Percentiles rank a stretch among this genome's conserved stretches.
These are phyloP conservation scores for Phoeniculus purpureus DNA, from an alignment of 2,797 vertebrate genomes.

Conservation along the genomic window DNA sequence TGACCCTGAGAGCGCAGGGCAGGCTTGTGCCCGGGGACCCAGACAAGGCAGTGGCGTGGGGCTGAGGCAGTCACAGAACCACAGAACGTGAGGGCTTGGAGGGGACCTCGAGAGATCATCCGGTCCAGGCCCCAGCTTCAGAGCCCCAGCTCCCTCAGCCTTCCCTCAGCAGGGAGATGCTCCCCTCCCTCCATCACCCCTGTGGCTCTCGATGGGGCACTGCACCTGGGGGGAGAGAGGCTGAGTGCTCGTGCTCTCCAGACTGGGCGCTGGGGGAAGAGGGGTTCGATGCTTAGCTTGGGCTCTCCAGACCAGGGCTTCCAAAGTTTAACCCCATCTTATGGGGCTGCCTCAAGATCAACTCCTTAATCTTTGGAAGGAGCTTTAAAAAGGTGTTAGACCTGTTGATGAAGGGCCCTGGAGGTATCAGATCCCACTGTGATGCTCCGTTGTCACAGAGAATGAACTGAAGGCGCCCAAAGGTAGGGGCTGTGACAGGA, in stretches of 20 bases:
- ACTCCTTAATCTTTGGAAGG: not conserved
- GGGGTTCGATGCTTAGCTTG: not conserved
- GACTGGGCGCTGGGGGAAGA: not conserved
- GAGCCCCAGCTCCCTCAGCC: too few species aligned
- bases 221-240: not conserved
- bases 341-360: not conserved
- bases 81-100: not conserved
- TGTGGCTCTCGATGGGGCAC: too few species aligned
- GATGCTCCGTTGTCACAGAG: not conserved
- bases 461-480: constrained; percentile 32
- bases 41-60: not conserved
- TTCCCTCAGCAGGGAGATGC: too few species aligned
- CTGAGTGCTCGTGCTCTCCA: fast-evolving
- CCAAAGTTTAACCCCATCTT: not conserved
- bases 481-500: not conserved
- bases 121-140: too few species aligned
- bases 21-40: fast-evolving
- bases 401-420: not conserved
- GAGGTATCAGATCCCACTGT: not conserved
- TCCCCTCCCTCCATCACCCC: too few species aligned
- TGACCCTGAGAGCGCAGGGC: not conserved
- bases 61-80: not conserved
- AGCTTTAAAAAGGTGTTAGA: not conserved
- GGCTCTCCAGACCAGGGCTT: not conserved
- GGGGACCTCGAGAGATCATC: too few species aligned